Evolutionary conservation across 2,113 vertebrate genomes (phyloP).

Genomic region (Oreochromis tanganicae): DNA sequence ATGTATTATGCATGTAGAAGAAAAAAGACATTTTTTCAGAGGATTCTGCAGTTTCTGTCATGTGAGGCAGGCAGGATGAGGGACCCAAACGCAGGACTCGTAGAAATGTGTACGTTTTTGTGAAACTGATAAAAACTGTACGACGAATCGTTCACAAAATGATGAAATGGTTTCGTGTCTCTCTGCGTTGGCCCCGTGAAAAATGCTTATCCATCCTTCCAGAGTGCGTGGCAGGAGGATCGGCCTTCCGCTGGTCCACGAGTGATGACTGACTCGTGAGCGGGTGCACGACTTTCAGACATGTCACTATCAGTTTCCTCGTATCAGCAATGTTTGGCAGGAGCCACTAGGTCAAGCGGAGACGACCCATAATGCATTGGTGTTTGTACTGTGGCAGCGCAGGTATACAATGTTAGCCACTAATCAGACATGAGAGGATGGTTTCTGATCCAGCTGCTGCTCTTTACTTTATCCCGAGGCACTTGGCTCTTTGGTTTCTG

Average conservation of each 20-base stretch:
- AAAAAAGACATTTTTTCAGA: neutral
- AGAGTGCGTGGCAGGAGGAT: neutral
- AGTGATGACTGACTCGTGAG: neutral
- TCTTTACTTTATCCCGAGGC: neutral
- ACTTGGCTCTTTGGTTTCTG: neutral
- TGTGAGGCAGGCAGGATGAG: neutral
- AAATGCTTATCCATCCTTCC: neutral
- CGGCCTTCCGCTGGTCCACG: neutral
- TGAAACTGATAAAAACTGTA: neutral
- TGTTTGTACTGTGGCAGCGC: neutral
- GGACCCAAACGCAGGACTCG: neutral
- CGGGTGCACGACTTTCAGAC: neutral
- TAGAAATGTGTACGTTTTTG: neutral
- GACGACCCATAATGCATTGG: slow-evolving; percentile 17
- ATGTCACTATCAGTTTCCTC: neutral
- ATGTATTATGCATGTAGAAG: neutral
- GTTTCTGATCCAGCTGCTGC: neutral
- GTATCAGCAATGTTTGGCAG: slow-evolving; percentile 13
- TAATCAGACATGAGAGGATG: neutral
- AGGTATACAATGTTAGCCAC: neutral
- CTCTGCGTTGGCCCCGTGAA: neutral
- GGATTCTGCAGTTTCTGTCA: neutral
- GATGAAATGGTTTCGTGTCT: neutral
- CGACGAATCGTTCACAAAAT: neutral
- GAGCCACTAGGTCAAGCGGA: neutral